Evolutionary conservation across 2,113 vertebrate genomes (phyloP), one percentile per base, ranked within the genome.

Genomic region (Ochotona princeps): DNA sequence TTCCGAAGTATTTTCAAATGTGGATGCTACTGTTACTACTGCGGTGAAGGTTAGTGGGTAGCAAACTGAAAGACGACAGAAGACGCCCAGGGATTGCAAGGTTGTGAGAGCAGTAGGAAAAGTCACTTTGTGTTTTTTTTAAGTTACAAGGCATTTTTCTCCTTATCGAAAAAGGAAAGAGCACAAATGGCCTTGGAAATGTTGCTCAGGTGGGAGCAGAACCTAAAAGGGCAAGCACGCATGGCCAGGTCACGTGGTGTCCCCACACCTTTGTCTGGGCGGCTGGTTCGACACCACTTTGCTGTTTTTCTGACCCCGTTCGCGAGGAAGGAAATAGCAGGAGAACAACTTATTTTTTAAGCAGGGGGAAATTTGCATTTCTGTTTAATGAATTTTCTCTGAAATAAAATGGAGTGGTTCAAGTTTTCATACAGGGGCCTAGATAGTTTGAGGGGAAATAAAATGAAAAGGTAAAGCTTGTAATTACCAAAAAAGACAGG

Each of bases 131-230:
- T 0, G 0, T 92, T 85, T 74, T 74, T 51, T 74, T 14, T 57
- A 2, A 25, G 28, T 2, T 13, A 5, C 5, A 78, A 88, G 88
- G 86, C 72, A 1, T 90, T 65, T 84, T 89, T 67, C 61, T 54
- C n/a, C 75, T 67, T 63, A 61, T 65, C 80, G 80, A 69, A 70
- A 70, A 78, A 65, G 8, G 7, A 51, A 74, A 65, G 66, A n/a
- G 9, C 54, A 60, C 47, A 21, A 74, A 57, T 38, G 63, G 47
- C 26, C 67, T 66, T 87, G 18, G 47, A 83, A 30, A 49, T 69
- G n/a, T 76, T 86, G 81, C 69, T 54, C 30, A 49, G 28, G 32
- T 63, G 32, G 32, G 93, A 93, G 13, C 66, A 69, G 80, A 91
- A 91, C 57, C 54, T 81, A 20, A 69, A 89, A 93, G 54, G 54